Conservation (phyloP, 2,113 vertebrate species). For the Aegotheles bennettii region DNA sequence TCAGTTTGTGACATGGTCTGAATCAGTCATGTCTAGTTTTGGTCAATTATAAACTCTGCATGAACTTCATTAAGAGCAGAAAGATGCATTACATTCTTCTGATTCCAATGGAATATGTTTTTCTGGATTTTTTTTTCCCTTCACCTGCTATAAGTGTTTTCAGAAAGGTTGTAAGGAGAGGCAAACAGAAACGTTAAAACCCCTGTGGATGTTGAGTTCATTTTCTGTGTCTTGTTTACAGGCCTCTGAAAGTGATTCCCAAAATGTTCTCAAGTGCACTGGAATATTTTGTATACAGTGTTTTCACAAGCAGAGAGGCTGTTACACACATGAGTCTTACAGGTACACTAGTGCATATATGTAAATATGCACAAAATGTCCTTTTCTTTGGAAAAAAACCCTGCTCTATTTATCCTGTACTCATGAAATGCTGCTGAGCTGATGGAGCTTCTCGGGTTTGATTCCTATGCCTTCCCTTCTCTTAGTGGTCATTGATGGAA, state of each 20-base stretch:
- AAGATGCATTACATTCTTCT: neutral
- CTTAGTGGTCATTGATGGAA: neutral
- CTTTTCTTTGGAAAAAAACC: neutral
- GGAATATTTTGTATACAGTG: neutral
- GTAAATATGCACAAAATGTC: neutral
- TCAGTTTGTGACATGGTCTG: neutral
- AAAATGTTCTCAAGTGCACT: neutral
- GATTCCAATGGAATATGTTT: accelerated
- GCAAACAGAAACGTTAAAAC: neutral
- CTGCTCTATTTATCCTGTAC: neutral
- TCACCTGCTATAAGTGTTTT: neutral
- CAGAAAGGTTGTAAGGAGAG: neutral
- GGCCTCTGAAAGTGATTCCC: neutral
- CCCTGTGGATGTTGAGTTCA: neutral
- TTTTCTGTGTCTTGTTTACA: neutral
- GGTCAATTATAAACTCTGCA: neutral
- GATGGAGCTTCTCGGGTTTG: neutral
- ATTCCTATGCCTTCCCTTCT: neutral
- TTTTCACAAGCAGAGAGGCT: neutral
- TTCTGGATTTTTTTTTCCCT: neutral
- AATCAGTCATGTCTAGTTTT: neutral
- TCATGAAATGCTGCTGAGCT: neutral
- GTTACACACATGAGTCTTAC: neutral
- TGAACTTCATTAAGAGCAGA: neutral
- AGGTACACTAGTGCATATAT: neutral